Percentiles rank a stretch among this genome's conserved stretches.
Evolutionary conservation across 2,888 invertebrate species (phyloP).

Genomic region (Sminthurinus aureus): DNA sequence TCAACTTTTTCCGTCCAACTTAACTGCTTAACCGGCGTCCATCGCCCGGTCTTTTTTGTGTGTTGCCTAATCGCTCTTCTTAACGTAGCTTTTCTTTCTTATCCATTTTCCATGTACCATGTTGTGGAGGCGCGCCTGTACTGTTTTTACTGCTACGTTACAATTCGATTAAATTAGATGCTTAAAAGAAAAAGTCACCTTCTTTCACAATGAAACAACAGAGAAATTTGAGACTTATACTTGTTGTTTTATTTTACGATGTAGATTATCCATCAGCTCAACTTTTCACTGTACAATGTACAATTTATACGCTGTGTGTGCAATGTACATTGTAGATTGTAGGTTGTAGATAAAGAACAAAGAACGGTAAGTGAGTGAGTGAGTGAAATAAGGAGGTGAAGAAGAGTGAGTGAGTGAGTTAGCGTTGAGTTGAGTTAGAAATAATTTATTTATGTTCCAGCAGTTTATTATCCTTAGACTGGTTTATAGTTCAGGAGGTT

Average conservation of each 20-base stretch:
- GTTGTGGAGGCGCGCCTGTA: too few species aligned
- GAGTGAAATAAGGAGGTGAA: not conserved
- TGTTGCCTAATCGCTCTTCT: not conserved
- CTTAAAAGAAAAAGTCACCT: not conserved
- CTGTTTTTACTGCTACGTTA: not conserved
- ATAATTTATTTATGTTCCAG: slow-evolving; percentile 24
- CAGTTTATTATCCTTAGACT: slow-evolving; percentile 14
- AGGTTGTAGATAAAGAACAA: not conserved
- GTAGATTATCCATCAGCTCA: too few species aligned
- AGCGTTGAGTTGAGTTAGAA: not conserved
- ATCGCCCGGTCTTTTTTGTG: not conserved
- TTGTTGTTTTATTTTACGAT: too few species aligned
- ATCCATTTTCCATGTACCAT: too few species aligned
- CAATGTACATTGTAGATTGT: not conserved
- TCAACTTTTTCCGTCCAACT: not conserved
- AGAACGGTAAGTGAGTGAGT: not conserved
- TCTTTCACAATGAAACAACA: not conserved
- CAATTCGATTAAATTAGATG: not conserved
- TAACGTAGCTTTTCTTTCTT: too few species aligned
- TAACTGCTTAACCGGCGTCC: not conserved
- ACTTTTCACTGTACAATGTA: not conserved
- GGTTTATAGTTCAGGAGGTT: not conserved
- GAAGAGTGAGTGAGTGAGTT: not conserved
- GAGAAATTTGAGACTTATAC: too few species aligned
- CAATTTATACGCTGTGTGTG: not conserved